Evolutionary conservation across 2,113 vertebrate species (phyloP).

Genomic region (Hyperopisus bebe): DNA sequence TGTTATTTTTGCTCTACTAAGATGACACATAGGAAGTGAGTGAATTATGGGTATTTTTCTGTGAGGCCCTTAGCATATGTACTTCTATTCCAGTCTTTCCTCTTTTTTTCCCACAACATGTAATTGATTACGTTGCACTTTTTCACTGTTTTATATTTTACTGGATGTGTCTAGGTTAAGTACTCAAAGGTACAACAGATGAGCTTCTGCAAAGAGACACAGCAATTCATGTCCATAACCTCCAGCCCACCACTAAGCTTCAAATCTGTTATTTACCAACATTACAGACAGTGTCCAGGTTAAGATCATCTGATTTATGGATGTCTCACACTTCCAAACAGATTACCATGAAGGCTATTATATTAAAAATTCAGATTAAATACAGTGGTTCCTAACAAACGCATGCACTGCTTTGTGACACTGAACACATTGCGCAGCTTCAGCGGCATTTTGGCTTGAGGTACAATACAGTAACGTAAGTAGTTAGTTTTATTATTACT

Average conservation of each 20-base stretch:
- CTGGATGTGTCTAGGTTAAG: background rate
- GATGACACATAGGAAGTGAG: background rate
- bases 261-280: background rate
- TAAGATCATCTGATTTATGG: background rate
- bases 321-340: too few species aligned
- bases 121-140: background rate
- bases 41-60: background rate
- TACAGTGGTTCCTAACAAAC: background rate
- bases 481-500: background rate
- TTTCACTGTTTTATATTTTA: background rate
- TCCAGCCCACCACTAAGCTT: background rate
- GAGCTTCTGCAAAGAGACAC: background rate
- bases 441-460: background rate
- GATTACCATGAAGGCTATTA: background rate
- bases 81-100: background rate
- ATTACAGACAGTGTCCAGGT: background rate
- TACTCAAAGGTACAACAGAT: background rate
- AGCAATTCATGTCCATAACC: background rate
- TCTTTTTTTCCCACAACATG: background rate
- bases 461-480: background rate
- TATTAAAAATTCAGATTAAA: background rate
- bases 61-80: background rate
- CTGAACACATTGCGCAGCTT: background rate
- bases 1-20: background rate
- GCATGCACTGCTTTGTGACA: accelerated